A percentile compares a stretch with the other conserved stretches of the same genome.
Conservation (phyloP, 2,888 invertebrate species). For the Synergus umbraculus region DNA sequence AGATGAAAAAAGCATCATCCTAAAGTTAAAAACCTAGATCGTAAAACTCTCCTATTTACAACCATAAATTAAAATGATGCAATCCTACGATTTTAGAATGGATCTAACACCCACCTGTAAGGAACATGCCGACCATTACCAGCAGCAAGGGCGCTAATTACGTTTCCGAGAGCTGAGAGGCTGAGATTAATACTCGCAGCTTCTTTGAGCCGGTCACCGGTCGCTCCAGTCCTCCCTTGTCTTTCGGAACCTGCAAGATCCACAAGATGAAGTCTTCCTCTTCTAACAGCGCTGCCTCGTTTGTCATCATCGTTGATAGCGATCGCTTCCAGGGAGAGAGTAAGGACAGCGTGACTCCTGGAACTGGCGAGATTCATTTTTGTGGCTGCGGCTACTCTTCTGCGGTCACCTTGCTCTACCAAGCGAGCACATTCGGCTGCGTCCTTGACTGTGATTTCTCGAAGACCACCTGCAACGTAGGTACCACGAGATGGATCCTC, state of each 20-base stretch:
- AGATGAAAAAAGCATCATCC: too few relatives aligned
- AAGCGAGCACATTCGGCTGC: constrained; percentile 87
- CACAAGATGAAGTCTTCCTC: constrained; percentile 90
- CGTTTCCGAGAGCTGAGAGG: constrained; percentile 91
- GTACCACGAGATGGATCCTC: constrained; percentile 80
- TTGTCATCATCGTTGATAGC: constrained; percentile 76
- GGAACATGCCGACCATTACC: constrained; percentile 87
- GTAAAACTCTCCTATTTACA: constrained; percentile 11
- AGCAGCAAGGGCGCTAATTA: constrained; percentile 91
- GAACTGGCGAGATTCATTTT: constrained; percentile 93
- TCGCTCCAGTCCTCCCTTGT: constrained; percentile 90
- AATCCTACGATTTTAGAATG: background rate
- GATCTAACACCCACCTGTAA: constrained; percentile 76
- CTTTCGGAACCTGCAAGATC: constrained; percentile 94
- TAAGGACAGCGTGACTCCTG: constrained; percentile 92
- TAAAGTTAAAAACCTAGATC: too few relatives aligned
- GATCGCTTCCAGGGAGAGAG: constrained; percentile 90
- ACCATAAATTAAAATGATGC: background rate
- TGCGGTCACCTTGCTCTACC: constrained; percentile 87
- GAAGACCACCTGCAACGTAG: constrained; percentile 81
- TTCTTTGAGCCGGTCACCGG: constrained; percentile 90
- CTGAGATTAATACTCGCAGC: constrained; percentile 94
- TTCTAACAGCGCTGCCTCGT: constrained; percentile 79
- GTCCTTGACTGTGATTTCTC: constrained; percentile 82
- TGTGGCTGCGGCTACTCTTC: constrained; percentile 90